These are phyloP conservation scores for Caradrina kadenii DNA, from an alignment of 2,888 invertebrate species.

Conservation along the genomic window DNA sequence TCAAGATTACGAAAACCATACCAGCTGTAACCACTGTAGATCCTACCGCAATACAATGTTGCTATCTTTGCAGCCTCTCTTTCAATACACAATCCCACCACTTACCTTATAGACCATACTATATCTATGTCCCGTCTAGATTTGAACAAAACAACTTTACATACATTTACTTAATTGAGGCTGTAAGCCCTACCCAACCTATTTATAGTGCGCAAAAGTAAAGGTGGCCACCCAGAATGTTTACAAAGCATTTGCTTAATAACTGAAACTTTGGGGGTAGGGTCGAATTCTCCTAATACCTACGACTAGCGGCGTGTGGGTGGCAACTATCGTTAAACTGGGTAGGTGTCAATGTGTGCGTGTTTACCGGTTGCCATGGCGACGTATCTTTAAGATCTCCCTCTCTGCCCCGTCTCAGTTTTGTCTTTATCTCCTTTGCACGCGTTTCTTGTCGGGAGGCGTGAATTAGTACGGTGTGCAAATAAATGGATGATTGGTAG, in stretches of 20 bases:
- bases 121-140: slow-evolving; percentile 60
- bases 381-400: slow-evolving; percentile 90
- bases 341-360: slow-evolving; percentile 73
- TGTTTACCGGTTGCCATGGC: slow-evolving; percentile 85
- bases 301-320: slow-evolving; percentile 67
- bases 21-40: background rate
- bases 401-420: slow-evolving; percentile 88
- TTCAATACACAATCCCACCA: background rate
- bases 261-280: slow-evolving; percentile 88
- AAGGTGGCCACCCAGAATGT: slow-evolving; percentile 88
- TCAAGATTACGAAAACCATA: too few species aligned
- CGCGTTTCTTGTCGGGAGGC: slow-evolving; percentile 89
- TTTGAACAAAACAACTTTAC: slow-evolving; percentile 68
- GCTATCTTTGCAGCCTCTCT: background rate
- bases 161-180: slow-evolving; percentile 81
- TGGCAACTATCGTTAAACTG: slow-evolving; percentile 79
- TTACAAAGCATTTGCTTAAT: slow-evolving; percentile 91
- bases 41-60: too few species aligned
- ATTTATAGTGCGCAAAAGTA: slow-evolving; percentile 85
- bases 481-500: slow-evolving; percentile 36
- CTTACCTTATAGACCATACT: slow-evolving; percentile 21
- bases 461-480: slow-evolving; percentile 83
- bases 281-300: slow-evolving; percentile 89
- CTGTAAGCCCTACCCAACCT: slow-evolving; percentile 84
- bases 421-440: slow-evolving; percentile 90